These are phyloP conservation scores for Diorhabda elongata DNA, from an alignment of 1,140 invertebrate genomes.

Conservation along the genomic window DNA sequence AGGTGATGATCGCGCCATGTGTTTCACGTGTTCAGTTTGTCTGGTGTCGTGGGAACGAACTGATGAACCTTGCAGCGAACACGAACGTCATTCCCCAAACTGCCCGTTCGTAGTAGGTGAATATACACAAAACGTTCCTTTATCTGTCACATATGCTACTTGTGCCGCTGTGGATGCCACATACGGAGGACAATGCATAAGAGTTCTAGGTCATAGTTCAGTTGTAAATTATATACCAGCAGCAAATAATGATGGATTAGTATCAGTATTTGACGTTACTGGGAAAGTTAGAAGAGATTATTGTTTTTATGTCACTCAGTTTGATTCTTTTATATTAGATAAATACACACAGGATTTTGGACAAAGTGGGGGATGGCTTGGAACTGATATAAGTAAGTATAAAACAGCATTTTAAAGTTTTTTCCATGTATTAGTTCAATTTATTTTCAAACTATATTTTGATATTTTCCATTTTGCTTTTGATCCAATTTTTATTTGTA, in stretches of 20 bases:
- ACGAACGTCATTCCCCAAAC: slow-evolving; percentile 86
- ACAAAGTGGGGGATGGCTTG: slow-evolving; percentile 30
- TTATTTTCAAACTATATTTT: background rate
- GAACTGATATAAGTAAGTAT: slow-evolving; percentile 31
- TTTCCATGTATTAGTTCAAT: background rate
- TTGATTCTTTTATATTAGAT: slow-evolving; percentile 45
- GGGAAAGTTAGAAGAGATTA: slow-evolving; percentile 44
- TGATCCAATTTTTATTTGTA: slow-evolving; percentile 16
- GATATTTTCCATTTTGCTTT: background rate
- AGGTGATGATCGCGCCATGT: slow-evolving; percentile 90
- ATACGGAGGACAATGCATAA: slow-evolving; percentile 35
- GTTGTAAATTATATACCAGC: slow-evolving; percentile 39
- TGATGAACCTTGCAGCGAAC: slow-evolving; percentile 94
- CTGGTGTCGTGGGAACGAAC: slow-evolving; percentile 94
- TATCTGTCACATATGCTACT: slow-evolving; percentile 83
- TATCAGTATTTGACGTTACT: slow-evolving; percentile 44
- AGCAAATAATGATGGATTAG: slow-evolving; percentile 43
- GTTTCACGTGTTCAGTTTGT: slow-evolving; percentile 90
- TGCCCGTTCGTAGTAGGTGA: slow-evolving; percentile 92
- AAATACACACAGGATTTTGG: slow-evolving; percentile 44
- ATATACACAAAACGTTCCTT: slow-evolving; percentile 92
- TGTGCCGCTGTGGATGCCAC: slow-evolving; percentile 64
- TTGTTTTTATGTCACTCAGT: slow-evolving; percentile 45
- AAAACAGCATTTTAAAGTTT: background rate
- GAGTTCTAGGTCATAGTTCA: slow-evolving; percentile 36